A percentile compares a stretch with the other conserved stretches of the same genome.
These are phyloP conservation scores for Saccostrea echinata DNA, from an alignment of 1,140 invertebrate species.

Conservation along the genomic window DNA sequence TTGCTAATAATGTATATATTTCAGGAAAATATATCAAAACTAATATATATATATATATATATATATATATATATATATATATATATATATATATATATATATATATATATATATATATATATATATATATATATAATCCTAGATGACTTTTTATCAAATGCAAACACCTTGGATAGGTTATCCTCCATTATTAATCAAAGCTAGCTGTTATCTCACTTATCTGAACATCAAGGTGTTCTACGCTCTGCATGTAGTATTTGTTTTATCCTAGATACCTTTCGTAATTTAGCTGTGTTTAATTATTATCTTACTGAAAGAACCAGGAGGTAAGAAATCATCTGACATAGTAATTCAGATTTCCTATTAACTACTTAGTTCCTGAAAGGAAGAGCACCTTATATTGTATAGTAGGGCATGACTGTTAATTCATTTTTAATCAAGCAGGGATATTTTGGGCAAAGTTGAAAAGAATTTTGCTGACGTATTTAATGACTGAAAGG, in stretches of 20 bases:
- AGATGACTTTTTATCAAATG: neutral
- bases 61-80: too few species aligned
- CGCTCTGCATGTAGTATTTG: neutral
- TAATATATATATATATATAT: too few species aligned
- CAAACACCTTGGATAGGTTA: neutral
- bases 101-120: too few species aligned
- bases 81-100: too few species aligned
- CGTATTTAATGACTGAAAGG: neutral
- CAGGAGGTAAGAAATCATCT: neutral
- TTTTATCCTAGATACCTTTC: constrained; percentile 24
- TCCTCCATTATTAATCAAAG: neutral
- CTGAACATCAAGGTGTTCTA: neutral
- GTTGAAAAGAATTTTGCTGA: neutral
- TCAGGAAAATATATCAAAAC: neutral
- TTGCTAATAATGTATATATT: neutral
- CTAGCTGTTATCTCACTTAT: neutral
- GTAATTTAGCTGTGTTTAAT: constrained; percentile 3
- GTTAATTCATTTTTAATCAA: neutral
- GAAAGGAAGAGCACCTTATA: neutral
- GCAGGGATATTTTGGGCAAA: neutral
- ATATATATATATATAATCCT: neutral
- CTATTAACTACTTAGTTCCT: neutral
- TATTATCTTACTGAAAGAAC: neutral
- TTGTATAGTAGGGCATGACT: neutral
- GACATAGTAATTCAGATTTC: constrained; percentile 13